Conservation (phyloP, 2,113 vertebrate species). For the Lophotis ruficrista region DNA sequence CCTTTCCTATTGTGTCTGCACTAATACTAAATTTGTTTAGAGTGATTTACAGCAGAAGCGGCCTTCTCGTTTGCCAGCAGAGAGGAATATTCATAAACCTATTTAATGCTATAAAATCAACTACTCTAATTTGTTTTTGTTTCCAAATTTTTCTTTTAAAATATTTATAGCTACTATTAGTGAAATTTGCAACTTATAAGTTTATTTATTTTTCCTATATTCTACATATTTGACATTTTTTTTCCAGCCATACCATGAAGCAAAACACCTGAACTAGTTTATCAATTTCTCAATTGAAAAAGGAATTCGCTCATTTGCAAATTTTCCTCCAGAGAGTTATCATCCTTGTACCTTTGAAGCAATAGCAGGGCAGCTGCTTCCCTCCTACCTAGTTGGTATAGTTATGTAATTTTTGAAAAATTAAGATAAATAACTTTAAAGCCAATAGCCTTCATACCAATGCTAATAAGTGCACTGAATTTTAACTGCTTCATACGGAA, state of each 20-base stretch:
- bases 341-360: background rate
- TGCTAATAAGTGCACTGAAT: background rate
- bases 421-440: background rate
- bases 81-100: background rate
- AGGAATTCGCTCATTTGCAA: background rate
- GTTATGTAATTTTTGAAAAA: background rate
- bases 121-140: background rate
- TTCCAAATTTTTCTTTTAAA: background rate
- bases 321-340: background rate
- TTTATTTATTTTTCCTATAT: background rate
- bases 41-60: background rate
- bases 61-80: background rate
- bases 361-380: background rate
- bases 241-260: background rate
- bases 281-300: background rate
- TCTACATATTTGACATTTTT: background rate
- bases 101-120: background rate
- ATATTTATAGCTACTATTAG: background rate
- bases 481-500: background rate
- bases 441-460: background rate
- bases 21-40: background rate
- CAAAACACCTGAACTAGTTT: background rate
- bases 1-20: background rate
- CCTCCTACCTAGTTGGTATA: background rate
- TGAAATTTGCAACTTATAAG: background rate